Evolutionary conservation across 2,113 vertebrate genomes (phyloP).

Genomic region (Talpa occidentalis): DNA sequence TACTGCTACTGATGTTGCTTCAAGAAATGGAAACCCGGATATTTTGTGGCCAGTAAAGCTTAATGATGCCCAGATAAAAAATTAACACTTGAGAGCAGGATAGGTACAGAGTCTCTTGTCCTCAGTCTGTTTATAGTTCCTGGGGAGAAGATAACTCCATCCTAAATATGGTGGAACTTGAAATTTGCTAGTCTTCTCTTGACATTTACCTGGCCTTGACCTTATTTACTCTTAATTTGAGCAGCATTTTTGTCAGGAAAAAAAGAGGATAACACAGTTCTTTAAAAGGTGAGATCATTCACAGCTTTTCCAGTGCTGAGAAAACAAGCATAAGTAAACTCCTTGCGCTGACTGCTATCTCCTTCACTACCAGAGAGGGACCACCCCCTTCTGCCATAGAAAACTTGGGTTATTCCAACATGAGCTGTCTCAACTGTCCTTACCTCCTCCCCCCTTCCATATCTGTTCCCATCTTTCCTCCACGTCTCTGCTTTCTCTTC

Average conservation of each 20-base stretch:
- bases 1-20: not conserved
- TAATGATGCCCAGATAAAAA: not conserved
- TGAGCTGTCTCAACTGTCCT: not conserved
- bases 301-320: not conserved
- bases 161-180: not conserved
- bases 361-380: not conserved
- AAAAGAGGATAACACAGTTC: not conserved
- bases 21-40: not conserved
- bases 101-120: not conserved
- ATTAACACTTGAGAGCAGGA: not conserved
- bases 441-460: not conserved
- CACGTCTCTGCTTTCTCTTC: not conserved
- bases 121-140: too few species aligned
- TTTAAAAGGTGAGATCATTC: conserved; percentile 45
- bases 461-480: not conserved
- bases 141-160: not conserved
- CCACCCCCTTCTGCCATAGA: not conserved
- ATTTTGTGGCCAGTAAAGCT: not conserved
- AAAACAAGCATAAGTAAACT: conserved; percentile 25
- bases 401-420: not conserved
- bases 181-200: not conserved
- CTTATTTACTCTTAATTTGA: not conserved
- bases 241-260: not conserved
- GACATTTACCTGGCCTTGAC: not conserved
- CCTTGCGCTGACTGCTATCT: not conserved